Base-by-base conservation (phyloP, 2,797 vertebrate genomes). In the Pantherophis vulpinus region DNA sequence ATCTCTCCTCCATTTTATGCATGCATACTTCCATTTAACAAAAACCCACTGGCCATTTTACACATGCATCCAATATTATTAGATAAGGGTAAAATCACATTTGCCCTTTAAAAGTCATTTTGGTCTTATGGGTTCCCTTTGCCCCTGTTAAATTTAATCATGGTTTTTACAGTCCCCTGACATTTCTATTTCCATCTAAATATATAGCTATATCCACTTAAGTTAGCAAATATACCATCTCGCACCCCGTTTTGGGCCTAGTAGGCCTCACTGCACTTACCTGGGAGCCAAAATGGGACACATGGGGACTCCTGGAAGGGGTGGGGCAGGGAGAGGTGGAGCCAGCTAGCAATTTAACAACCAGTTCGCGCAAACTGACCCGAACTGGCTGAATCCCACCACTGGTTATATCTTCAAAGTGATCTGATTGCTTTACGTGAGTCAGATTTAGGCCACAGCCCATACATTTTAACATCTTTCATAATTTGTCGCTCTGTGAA, bases 141-240 rank as follows among this genome's bases (percentile, higher is more conserved):
- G 61, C 61, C 25, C 91, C 20, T 90, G 63, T 79, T 42, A 42
- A 79, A 42, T 42, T 10, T 94, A 95, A 83, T 37, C 92, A 86
- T 95, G 86, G 97, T 97, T 60, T 97, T 88, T 94, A 97, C 91
- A 93, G 94, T 93, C 86, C 93, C 90, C 87, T 96, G 91, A 93
- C 94, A 95, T 60, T 93, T 94, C 94, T 94, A 94, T 93, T 95
- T 86, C 95, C 93, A 95, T 90, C 93, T 60, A 91, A 92, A 13
- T 51, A 23, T n/a, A 63, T 70, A 90, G 60, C 47, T 20, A 89
- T 12, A 70, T 25, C 8, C 66, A 27, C 51, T 79, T 61, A 13
- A 79, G 29, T 91, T 51, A 90, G 51, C 16, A 90, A 86, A 93
- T 47, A 12, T 66, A 87, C 5, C 18, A 79, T 63, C 0, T 61